Base-by-base conservation (phyloP, 92 coral and sea anemone species). In the Palythoa grandiflora region DNA sequence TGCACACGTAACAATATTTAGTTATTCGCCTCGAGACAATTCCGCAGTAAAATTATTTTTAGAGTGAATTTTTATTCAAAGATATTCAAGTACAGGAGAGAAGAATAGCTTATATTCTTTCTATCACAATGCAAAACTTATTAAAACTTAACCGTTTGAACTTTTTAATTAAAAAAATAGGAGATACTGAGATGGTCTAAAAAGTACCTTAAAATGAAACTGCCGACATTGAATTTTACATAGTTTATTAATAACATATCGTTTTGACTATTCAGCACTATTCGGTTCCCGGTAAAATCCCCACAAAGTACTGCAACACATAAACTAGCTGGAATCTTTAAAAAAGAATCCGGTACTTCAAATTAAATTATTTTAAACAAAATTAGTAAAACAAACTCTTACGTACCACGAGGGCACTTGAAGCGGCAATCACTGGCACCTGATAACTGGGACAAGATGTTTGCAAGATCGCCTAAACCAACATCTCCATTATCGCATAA, bases 401-500 rank as follows among this genome's bases (percentile, higher is more conserved):
- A 38, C 91, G 21, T 90, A 95, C 98, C 98, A 73, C 89, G 89
- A 19, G 94, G 96, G 48, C 98, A 95, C 81, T 87, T 89, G 68
- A 95, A 95, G 20, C 51, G 81, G 47, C 98, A 95, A 36, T 91
- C 86, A 12, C 85, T 92, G 55, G 93, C 98, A 20, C 98, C 96
- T 52, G 96, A 92, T 60, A 95, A 38, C 72, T 95, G 93, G 17
- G 96, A 93, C 20, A 95, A 87, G 84, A 95, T 91, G 61, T 93
- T 93, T 11, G 98, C 98, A 73, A 95, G 89, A 84, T 95, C 93
- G 15, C 92, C 98, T 15, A 95, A 87, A 16, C 93, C 93, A 39
- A 84, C 90, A 8, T 81, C 87, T 52, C 92, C 76, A n/a, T 80
- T 57, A 71, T 83, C 89, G 37, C 90, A 50, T 40, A 38, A 89